Evolutionary conservation across 2,797 vertebrate genomes (phyloP), one percentile per base, ranked within the genome.

Genomic region (Tamandua tetradactyla): DNA sequence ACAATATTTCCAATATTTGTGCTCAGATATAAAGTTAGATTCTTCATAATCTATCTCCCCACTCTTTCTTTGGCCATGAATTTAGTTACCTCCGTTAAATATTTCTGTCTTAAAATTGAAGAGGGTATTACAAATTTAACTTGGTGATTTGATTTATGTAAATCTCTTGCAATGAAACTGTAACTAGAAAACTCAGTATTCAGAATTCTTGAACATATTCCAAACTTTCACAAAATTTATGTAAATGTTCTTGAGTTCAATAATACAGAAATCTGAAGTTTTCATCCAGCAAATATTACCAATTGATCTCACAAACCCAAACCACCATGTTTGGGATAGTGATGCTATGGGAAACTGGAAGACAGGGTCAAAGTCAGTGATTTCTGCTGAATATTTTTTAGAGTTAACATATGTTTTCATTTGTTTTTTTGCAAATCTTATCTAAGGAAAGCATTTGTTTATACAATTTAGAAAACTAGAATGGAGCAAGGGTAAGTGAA

Each of bases 1-100:
- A 89, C 52, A 92, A 89, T 30, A 59, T 89, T 96, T 96, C 87
- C 91, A 93, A 59, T 88, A 84, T 69, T 82, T 4, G 3, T 62
- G 55, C 32, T 76, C 55, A 83, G 75, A 93, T 69, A 89, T n/a
- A 95, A 90, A 92, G 90, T 81, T 96, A 95, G 91, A 75, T 0
- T 85, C 89, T 95, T 97, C 30, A 20, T 75, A 96, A 97, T 92
- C 59, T 37, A 15, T 57, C 57, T 95, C 71, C 9, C 35, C 18
- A 7, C 5, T 81, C 18, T 91, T 95, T 82, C 87, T 95, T 42
- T 89, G 81, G 32, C 25, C 84, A 92, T 47, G 15, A 95, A 44
- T 96, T 96, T 69, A 55, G 23, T 37, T 96, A 12, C 6, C 30
- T 27, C 66, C 22, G 61, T 88, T 90, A 92, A 88, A 52, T 2